A percentile compares a stretch with the other conserved stretches of the same genome.
These are phyloP conservation scores for Lepidochitona cinerea DNA, from an alignment of 2,888 invertebrate species.

Conservation along the genomic window DNA sequence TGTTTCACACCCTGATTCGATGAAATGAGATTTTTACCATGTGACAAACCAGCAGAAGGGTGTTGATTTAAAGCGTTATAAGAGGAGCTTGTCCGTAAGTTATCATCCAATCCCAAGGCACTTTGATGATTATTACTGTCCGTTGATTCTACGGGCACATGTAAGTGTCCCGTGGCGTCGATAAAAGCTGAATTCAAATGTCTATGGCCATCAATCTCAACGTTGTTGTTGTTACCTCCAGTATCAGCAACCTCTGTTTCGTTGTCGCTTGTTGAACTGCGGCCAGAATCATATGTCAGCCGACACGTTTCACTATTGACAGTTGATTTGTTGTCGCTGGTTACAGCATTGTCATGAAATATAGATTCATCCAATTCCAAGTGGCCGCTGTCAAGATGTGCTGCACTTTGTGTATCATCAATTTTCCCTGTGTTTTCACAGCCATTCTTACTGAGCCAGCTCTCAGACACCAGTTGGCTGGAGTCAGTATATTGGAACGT, in stretches of 20 bases:
- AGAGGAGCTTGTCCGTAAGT: slow-evolving; percentile 4
- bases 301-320: slow-evolving; percentile 42
- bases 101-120: neutral
- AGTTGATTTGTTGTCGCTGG: neutral
- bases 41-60: neutral
- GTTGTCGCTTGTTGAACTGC: slow-evolving; percentile 52
- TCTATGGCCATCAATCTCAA: slow-evolving; percentile 24
- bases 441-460: neutral
- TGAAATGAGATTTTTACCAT: neutral
- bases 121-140: neutral
- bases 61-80: neutral
- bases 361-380: neutral
- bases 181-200: slow-evolving; percentile 49
- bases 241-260: slow-evolving; percentile 25
- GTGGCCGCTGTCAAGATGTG: neutral
- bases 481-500: neutral
- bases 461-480: neutral
- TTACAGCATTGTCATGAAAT: neutral
- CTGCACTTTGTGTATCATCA: neutral
- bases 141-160: slow-evolving; percentile 37
- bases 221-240: neutral
- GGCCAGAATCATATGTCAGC: slow-evolving; percentile 44
- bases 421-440: no score
- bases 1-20: slow-evolving; percentile 24
- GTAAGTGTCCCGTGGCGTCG: slow-evolving; percentile 53